Percentiles rank a stretch among this genome's conserved stretches.
phyloP scores from a whole-genome alignment of 1,140 invertebrate species.

The Plutomurus gul region DNA sequence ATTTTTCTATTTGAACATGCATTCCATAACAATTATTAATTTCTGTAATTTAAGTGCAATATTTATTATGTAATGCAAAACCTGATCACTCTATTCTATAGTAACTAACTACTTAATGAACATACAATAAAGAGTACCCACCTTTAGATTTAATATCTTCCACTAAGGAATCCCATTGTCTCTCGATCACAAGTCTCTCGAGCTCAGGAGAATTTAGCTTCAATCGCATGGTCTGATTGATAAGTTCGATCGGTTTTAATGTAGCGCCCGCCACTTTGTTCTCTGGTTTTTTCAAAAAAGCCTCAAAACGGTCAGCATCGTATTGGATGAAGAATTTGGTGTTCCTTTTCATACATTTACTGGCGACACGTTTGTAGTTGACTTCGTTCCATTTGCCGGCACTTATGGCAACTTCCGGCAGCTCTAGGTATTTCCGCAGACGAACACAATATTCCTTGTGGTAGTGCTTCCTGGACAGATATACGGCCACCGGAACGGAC shows the following conservation, averaged over 20 bases:
- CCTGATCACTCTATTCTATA: too few relatives aligned
- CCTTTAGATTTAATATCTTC: constrained; percentile 45
- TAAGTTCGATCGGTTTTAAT: constrained; percentile 47
- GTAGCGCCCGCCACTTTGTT: constrained; percentile 47
- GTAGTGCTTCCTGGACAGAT: constrained; percentile 39
- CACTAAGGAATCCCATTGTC: constrained; percentile 46
- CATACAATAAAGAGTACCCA: too few relatives aligned
- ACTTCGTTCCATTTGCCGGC: constrained; percentile 36
- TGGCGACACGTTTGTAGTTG: constrained; percentile 46
- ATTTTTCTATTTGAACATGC: too few relatives aligned
- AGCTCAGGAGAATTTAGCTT: not conserved
- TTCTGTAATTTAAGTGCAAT: not conserved
- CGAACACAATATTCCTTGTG: constrained; percentile 47
- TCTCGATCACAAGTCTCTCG: constrained; percentile 32
- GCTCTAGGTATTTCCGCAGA: constrained; percentile 11
- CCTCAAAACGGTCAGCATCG: constrained; percentile 38
- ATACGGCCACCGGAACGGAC: not conserved
- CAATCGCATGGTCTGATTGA: not conserved
- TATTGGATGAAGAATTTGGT: constrained; percentile 41
- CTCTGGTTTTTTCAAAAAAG: constrained; percentile 25
- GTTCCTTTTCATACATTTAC: constrained; percentile 50
- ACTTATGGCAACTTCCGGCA: constrained; percentile 48
- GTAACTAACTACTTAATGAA: too few relatives aligned
- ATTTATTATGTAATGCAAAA: too few relatives aligned
- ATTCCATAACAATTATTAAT: too few relatives aligned